Percentiles rank a stretch among this genome's conserved stretches.
These are phyloP conservation scores for Drosophila dives DNA, from an alignment of 2,888 invertebrate species.

Conservation along the genomic window DNA sequence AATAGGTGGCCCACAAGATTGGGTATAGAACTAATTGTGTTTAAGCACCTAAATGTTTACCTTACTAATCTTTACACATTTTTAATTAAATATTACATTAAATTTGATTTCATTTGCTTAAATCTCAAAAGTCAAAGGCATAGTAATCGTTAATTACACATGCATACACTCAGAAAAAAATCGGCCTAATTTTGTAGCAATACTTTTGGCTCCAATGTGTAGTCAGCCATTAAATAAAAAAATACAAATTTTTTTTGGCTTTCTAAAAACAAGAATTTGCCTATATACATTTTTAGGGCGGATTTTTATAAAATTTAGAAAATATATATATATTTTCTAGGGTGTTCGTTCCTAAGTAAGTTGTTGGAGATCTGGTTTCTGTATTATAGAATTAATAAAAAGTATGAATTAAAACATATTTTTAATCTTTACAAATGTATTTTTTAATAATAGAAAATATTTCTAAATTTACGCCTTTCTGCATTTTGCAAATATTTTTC, in stretches of 20 bases:
- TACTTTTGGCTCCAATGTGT: neutral
- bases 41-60: neutral
- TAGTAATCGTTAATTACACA: neutral
- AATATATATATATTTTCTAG: rapidly evolving
- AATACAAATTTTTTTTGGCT: neutral
- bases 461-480: neutral
- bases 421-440: neutral
- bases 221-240: neutral
- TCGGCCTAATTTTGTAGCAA: neutral
- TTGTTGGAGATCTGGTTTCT: neutral
- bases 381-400: neutral
- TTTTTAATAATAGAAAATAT: neutral
- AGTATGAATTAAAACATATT: too few species aligned
- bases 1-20: slow-evolving; percentile 20
- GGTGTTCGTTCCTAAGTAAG: too few species aligned
- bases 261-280: neutral
- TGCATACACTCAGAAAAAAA: neutral
- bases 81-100: neutral
- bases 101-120: neutral
- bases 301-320: neutral
- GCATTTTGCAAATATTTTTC: neutral
- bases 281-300: neutral
- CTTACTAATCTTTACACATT: neutral
- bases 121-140: neutral
- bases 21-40: slow-evolving; percentile 3